Evolutionary conservation across 2,113 vertebrate genomes (phyloP).

Genomic region (Cepphus grylle): DNA sequence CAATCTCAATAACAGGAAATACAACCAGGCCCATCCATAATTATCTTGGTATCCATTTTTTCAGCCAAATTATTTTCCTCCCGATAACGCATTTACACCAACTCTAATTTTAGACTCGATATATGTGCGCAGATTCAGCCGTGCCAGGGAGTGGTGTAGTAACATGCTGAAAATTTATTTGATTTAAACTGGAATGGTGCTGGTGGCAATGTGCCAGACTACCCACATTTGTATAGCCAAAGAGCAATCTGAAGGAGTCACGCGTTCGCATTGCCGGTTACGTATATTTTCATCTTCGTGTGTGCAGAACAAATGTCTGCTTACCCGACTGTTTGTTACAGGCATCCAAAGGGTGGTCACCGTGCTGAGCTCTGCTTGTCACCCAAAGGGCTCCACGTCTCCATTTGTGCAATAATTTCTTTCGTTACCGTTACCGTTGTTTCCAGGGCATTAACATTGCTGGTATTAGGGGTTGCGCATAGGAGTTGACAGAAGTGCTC

Average conservation of each 20-base stretch:
- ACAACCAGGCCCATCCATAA: not conserved
- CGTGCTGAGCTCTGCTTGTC: not conserved
- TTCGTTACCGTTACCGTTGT: not conserved
- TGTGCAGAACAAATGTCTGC: not conserved
- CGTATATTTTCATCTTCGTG: accelerated
- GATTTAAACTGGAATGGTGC: not conserved
- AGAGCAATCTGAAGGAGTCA: not conserved
- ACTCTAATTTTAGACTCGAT: conserved; percentile 40
- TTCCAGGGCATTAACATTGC: not conserved
- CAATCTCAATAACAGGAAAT: not conserved
- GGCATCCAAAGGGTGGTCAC: not conserved
- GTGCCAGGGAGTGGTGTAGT: not conserved
- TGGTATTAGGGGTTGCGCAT: not conserved
- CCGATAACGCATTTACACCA: not conserved
- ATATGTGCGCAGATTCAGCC: not conserved
- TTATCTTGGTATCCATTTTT: not conserved
- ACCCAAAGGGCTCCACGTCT: not conserved
- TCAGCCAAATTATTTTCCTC: not conserved
- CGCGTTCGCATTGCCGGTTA: not conserved
- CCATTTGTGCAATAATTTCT: not conserved
- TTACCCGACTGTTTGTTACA: not conserved
- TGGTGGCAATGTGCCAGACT: not conserved
- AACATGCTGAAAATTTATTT: not conserved
- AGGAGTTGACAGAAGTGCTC: not conserved
- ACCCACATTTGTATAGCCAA: not conserved